Percentiles rank a stretch among this genome's conserved stretches.
Evolutionary conservation across 2,113 vertebrate genomes (phyloP).

Genomic region (Coreoperca whiteheadi): DNA sequence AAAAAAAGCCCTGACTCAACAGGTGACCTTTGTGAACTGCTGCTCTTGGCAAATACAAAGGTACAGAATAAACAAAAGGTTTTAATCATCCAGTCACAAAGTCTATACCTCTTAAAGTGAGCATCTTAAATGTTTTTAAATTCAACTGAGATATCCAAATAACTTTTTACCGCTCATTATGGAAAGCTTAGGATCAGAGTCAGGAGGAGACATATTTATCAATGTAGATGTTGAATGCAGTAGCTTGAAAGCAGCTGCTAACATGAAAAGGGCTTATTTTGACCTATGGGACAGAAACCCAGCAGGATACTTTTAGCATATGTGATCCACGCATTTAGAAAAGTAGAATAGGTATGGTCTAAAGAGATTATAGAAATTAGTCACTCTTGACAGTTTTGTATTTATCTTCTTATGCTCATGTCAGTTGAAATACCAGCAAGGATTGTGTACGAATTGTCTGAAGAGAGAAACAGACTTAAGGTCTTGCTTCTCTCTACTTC

Average conservation of each 20-base stretch:
- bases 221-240: neutral
- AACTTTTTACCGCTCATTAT: neutral
- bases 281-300: neutral
- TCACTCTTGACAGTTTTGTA: too few relatives aligned
- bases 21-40: neutral
- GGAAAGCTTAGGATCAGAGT: neutral
- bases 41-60: constrained; percentile 17
- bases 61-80: neutral
- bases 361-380: neutral
- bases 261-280: neutral
- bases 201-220: neutral
- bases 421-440: neutral
- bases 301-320: neutral
- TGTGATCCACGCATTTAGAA: neutral
- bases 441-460: neutral
- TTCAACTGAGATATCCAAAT: neutral
- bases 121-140: neutral
- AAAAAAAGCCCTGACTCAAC: neutral
- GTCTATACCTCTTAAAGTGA: neutral
- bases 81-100: neutral
- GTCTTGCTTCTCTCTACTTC: constrained; percentile 15
- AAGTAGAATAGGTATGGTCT: neutral
- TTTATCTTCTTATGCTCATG: neutral
- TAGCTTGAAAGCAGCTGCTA: neutral
- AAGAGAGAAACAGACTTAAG: constrained; percentile 10